Evolutionary conservation across 2,888 invertebrate species (phyloP), one percentile per base, ranked within the genome.

Genomic region (Slavum lentiscoides): DNA sequence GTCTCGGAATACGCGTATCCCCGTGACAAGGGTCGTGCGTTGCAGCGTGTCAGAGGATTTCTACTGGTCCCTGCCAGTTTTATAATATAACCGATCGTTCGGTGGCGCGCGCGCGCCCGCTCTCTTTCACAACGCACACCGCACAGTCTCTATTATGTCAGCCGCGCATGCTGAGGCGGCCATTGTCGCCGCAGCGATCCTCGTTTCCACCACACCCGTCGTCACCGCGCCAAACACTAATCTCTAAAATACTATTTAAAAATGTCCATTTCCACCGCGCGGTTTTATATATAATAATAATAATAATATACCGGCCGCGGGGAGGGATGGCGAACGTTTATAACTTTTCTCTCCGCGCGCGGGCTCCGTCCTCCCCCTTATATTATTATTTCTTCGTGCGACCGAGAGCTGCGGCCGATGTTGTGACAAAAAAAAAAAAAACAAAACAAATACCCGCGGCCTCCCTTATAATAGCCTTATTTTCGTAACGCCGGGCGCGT

Each of bases 211-310:
- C 70, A 58, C 80, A 30, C 72, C 70, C 30, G 30, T 30, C 30
- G 30, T 30, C 80, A n/a, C n/a, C n/a, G 58, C 80, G 80, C 72
- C 70, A 72, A n/a, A 64, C 80, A 64, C 70, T 80, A 80, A 80
- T 80, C 80, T 80, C 64, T 80, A 80, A n/a, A 80, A 80, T 80
- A 80, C 80, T 80, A 80, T 80, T 80, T 80, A 80, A 80, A 80
- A 80, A 80, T 64, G 80, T 80, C 80, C 80, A 77, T 77, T 77
- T 77, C 77, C 77, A 77, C 61, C 69, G 61, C 59, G 76, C 76
- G 59, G 69, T 77, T 69, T 30, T 30, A 30, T 30, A 30, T n/a
- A 30, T 30, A 30, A 30, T 30, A 30, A 30, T 30, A 30, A 30
- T 30, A 30, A 30, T 30, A 30, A 30, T 30, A 30, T 30, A 30